Base-by-base conservation (phyloP, 2,113 vertebrate genomes). In the Tragelaphus strepsiceros region DNA sequence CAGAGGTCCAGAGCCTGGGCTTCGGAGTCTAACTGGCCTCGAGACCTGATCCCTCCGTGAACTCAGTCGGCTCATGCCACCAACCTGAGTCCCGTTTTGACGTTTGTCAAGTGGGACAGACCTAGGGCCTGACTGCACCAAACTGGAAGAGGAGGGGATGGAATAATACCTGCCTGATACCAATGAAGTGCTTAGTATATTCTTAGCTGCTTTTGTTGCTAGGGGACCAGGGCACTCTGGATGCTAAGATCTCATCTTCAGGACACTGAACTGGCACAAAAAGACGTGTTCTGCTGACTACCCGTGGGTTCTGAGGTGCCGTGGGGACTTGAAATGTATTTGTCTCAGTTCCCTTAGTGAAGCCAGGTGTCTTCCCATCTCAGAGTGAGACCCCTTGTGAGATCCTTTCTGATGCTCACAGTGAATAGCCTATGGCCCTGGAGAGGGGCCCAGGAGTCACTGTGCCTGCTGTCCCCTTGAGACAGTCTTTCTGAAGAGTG, bases 131-230 rank as follows among this genome's bases (percentile, higher is more conserved):
- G 12, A 28, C 21, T n/a, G 54, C 10, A 11, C 19, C n/a, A 4
- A 19, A 24, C 2, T 19, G 16, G 6, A 32, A 15, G 17, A 17
- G 14, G 7, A 8, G 19, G 2, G 12, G 12, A 30, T 35, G 53
- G 54, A 49, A 19, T 12, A 13, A 26, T 12, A 6, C 0, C 0
- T 3, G 22, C 28, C 62, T 32, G 16, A 16, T 4, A 7, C 21
- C 1, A 1, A 4, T 1, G 15, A 17, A 46, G 26, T 3, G n/a
- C 53, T 8, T 13, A 7, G 8, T 3, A 1, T 3, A 16, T 6
- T 3, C 30, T 8, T 4, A 2, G 30, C 24, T 80, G 19, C 51
- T 81, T 56, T 24, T 59, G 35, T 35, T 54, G 32, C 77, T 62
- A 43, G 43, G 49, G 6, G 39, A 30, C 21, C 35, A 62, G 32